Conservation (phyloP, 2,888 invertebrate genomes). For the Gryllus longicercus region DNA sequence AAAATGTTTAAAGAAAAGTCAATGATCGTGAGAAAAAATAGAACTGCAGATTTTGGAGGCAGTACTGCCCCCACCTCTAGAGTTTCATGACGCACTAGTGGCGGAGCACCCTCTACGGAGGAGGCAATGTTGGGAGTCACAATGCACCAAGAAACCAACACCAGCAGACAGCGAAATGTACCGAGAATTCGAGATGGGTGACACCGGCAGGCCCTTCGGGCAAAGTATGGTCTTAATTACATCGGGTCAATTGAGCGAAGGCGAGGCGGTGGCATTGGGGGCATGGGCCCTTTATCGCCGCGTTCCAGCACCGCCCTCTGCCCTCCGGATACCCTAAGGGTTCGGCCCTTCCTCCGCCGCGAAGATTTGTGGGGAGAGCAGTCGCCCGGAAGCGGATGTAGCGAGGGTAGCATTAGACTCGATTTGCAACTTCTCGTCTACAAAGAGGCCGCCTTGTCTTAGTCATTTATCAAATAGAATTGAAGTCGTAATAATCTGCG, state of each 20-base stretch:
- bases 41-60: too few species aligned
- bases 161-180: neutral
- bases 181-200: neutral
- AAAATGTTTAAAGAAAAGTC: too few species aligned
- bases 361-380: neutral
- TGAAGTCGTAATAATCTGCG: too few species aligned
- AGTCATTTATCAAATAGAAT: too few species aligned
- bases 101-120: too few species aligned
- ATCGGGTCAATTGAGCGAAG: constrained; percentile 6
- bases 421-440: too few species aligned
- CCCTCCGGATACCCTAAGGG: neutral
- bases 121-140: too few species aligned
- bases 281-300: neutral
- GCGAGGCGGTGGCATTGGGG: neutral
- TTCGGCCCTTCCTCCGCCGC: neutral
- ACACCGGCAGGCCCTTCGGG: neutral
- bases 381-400: neutral
- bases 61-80: too few species aligned
- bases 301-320: neutral
- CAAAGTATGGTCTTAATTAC: neutral
- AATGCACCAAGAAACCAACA: too few species aligned
- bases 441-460: too few species aligned
- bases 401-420: neutral
- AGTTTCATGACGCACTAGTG: too few species aligned
- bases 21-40: too few species aligned